phyloP scores from a whole-genome alignment of 2,113 vertebrate genomes.

The Malurus cyaneus region DNA sequence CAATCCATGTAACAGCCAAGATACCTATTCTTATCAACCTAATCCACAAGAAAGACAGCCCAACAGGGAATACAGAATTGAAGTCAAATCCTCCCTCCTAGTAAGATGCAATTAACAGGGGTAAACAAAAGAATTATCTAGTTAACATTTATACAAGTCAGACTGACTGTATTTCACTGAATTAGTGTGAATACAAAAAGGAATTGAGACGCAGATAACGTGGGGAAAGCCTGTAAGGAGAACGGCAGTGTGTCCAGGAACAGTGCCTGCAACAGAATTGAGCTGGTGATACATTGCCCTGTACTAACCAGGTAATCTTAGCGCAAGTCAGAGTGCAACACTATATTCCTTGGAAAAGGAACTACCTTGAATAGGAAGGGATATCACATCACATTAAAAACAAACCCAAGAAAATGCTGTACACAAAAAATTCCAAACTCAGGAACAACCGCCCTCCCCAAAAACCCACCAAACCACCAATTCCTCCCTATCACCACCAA shows the following conservation, averaged over 20 bases:
- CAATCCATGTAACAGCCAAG: background rate
- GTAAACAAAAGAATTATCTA: background rate
- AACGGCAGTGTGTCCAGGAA: fast-evolving
- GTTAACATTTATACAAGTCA: background rate
- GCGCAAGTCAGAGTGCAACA: background rate
- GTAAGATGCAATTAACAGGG: background rate
- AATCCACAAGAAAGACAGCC: background rate
- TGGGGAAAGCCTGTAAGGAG: background rate
- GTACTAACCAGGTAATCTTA: background rate
- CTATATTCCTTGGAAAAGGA: background rate
- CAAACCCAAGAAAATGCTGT: fast-evolving
- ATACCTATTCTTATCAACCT: background rate
- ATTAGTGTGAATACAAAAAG: background rate
- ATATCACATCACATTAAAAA: background rate
- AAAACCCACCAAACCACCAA: background rate
- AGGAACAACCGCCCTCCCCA: background rate
- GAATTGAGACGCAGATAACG: background rate
- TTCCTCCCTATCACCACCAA: too few species aligned
- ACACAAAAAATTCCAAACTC: background rate
- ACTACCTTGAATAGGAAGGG: background rate
- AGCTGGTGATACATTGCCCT: background rate
- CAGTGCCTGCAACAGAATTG: background rate
- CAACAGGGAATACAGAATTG: background rate
- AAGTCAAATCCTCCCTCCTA: background rate
- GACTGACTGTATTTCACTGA: background rate